Base-by-base conservation (phyloP, 2,113 vertebrate species). In the Pterocles burchelli region DNA sequence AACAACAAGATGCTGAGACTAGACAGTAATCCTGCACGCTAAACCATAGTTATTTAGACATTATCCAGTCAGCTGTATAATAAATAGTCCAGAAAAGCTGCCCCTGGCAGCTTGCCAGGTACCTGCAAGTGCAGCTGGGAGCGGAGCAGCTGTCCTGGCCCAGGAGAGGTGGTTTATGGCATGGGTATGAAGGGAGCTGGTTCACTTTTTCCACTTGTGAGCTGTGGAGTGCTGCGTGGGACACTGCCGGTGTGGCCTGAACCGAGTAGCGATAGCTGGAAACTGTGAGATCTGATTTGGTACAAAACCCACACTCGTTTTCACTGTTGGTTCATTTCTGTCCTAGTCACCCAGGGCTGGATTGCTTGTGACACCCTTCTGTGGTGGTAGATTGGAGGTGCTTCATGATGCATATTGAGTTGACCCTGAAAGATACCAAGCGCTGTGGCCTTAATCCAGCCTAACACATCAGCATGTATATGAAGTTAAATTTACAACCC, bases 171-270 rank as follows among this genome's bases (percentile, higher is more conserved):
- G 4, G 10, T 33, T 59, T 81, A 34, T 54, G 54, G 54, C 0
- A 1, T 31, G 48, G 45, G 26, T 58, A 19, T 4, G 5, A 61
- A 61, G 67, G 75, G 15, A 89, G 10, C 34, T 73, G 31, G 17
- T 51, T 91, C 63, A 80, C 10, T 90, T 88, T 97, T 94, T 96
- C 82, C 75, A 26, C 46, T 41, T 49, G 33, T 78, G 85, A 73
- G 72, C 54, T 66, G 49, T 46, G 34, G 63, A 91, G 72, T 20
- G 55, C 58, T 88, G 85, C 0, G 6, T 80, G 85, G 63, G 85
- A 38, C 34, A 26, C 55, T 38, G 46, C 63, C 1, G 9, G 28
- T 9, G 13, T 80, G 72, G 15, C 31, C 31, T 74, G 54, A 88
- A 54, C 46, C 5, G 4, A 52, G 54, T 28, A 36, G 62, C 2